Base-by-base conservation (phyloP, 2,888 invertebrate genomes). In the Omphaloscelis lunosa region DNA sequence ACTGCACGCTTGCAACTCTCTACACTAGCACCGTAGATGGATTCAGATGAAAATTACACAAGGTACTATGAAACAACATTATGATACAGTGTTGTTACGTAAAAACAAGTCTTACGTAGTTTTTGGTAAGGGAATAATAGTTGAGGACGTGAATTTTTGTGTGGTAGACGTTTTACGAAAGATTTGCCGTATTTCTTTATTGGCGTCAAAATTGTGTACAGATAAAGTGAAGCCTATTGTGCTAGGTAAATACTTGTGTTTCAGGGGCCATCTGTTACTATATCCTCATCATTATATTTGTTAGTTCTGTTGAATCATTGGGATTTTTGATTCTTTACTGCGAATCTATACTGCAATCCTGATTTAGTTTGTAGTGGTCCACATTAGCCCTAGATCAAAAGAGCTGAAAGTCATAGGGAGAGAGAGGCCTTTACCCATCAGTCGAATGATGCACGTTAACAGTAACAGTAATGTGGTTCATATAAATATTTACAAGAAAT, bases 1-100 rank as follows among this genome's bases (percentile, higher is more conserved):
- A 97, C 89, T 97, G 97, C 91, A 97, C 97, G 68, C 93, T 97
- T 80, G 97, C 97, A 45, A 97, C 97, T 80, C 89, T 97, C 77
- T 96, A 95, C 88, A 95, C 96, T 0, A 95, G 93, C 77, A 95
- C 95, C 0, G 93, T 96, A 1, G 96, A 96, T 27, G 95, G 95
- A 4, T 93, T 95, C 81, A 96, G 96, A 94, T 96, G 96, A 96
- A 96, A 96, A 90, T 92, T 91, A 92, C 89, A 93, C 59, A 90
- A 88, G 53, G 59, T 73, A 72, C 77, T 74, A 68, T 88, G 80
- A 82, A 83, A 78, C 85, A 87, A 79, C 80, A 72, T 80, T 62
- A 58, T 70, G 3, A 45, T 68, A 66, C 48, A 76, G 63, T 79
- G 86, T 77, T 83, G 77, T 76, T 72, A 39, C 87, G 83, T 86